Evolutionary conservation across 2,113 vertebrate species (phyloP), one percentile per base, ranked within the genome.

Genomic region (Galeopterus variegatus): DNA sequence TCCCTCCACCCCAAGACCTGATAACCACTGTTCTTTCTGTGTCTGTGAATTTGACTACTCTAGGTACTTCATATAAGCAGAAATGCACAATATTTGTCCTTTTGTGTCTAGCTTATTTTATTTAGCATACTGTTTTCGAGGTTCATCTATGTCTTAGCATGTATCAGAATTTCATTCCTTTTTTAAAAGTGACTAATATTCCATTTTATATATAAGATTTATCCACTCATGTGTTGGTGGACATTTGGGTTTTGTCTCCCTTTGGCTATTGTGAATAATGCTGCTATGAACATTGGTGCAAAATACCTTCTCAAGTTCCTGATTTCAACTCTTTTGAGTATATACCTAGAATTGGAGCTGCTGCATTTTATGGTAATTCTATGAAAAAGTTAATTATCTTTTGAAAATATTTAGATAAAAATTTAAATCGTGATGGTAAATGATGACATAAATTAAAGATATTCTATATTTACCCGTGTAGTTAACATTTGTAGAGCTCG

Each of bases 321-420:
- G 17, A n/a, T 95, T 84, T 90, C 48, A 70, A 52, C 72, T 64
- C 5, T 70, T 93, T 77, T 48, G 7, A 54, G 21, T 77, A 65
- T 31, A 72, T 76, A 33, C 26, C 58, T 56, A 91, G 65, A 94
- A 91, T 36, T 52, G 9, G 54, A 92, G 9, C 67, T 93, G 36
- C 54, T 95, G 23, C 4, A 36, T 69, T 81, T 54, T 52, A 48
- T 52, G 41, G 12, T n/a, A 76, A 36, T 94, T 64, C n/a, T n/a
- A 36, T 95, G 70, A 81, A 90, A 94, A 73, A 92, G 67, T 41
- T 73, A 72, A 79, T 54, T 80, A 36, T 26, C 21, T 83, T 95
- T 97, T 36, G 21, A 92, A 97, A 88, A 95, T 3, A 54, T 94
- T 67, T 88, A 75, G 88, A 81, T 85, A 80, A 58, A 85, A 58